Evolutionary conservation across 1,140 invertebrate genomes (phyloP), one percentile per base, ranked within the genome.

Genomic region (Prorops nasuta): DNA sequence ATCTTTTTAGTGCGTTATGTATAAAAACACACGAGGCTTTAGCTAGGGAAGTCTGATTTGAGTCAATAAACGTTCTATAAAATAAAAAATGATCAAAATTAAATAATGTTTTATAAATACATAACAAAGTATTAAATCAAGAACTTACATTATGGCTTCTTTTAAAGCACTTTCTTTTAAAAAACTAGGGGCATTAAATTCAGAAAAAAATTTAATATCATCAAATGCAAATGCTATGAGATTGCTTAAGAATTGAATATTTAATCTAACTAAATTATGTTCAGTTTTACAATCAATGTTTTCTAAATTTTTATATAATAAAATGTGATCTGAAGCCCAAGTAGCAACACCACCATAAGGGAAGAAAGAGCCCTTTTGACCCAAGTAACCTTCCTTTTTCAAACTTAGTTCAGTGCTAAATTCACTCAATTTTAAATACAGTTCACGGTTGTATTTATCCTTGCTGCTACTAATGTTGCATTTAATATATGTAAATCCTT

Each of bases 191-290:
- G n/a, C 24, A 14, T n/a, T 16, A 44, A 17, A 4, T 44, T 9
- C 8, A 6, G 24, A 28, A 6, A 6, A 28, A 28, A 28, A 6
- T 28, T 6, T 28, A 10, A 28, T 37, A 45, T 54, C 44, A 15
- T 56, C 41, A 43, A 44, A 61, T 3, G 54, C 57, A 46, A 62
- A 63, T 9, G 63, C 59, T 32, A 62, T 54, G 15, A 72, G 53
- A 64, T 72, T 74, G 17, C 67, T 69, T 19, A 74, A 51, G 46
- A 74, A 74, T 21, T 67, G 60, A 17, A 71, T 43, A 28, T 59
- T 56, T 28, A 64, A 39, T 49, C 63, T 66, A 14, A 72, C 39
- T 12, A 72, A 55, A 7, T 8, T 18, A 10, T 54, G 41, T 21
- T 55, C 44, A 10, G 37, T 22, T 4, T 2, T 12, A n/a, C n/a